These are phyloP conservation scores for Tipula unca DNA, from an alignment of 2,888 invertebrate genomes.

Conservation along the genomic window DNA sequence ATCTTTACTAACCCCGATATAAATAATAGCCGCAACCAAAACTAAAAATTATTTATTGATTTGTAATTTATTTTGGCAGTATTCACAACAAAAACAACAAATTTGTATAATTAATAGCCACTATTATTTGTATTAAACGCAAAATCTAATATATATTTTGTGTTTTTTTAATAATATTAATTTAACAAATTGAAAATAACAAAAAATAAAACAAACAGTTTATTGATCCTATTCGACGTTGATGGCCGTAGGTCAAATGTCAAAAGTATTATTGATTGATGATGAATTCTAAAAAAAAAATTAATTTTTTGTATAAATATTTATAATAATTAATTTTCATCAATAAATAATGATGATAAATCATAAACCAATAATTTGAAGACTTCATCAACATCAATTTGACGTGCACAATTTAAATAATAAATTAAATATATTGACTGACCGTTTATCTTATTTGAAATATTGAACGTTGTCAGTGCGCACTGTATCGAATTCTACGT, in stretches of 20 bases:
- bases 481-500: background rate
- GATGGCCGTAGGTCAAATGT: background rate
- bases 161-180: background rate
- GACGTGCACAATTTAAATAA: background rate
- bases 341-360: background rate
- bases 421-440: background rate
- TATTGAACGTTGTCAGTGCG: background rate
- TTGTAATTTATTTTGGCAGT: background rate
- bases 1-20: background rate
- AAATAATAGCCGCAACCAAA: background rate
- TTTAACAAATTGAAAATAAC: background rate
- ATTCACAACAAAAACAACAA: background rate
- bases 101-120: background rate
- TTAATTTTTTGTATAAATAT: background rate
- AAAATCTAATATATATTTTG: background rate
- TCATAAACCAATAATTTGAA: background rate
- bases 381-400: background rate
- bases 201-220: background rate
- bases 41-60: background rate
- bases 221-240: background rate
- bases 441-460: background rate
- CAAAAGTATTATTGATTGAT: conserved; percentile 4
- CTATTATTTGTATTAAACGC: background rate
- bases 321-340: background rate
- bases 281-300: background rate